Evolutionary conservation across 1,140 invertebrate species (phyloP).

Genomic region (Sycophaga agraensis): DNA sequence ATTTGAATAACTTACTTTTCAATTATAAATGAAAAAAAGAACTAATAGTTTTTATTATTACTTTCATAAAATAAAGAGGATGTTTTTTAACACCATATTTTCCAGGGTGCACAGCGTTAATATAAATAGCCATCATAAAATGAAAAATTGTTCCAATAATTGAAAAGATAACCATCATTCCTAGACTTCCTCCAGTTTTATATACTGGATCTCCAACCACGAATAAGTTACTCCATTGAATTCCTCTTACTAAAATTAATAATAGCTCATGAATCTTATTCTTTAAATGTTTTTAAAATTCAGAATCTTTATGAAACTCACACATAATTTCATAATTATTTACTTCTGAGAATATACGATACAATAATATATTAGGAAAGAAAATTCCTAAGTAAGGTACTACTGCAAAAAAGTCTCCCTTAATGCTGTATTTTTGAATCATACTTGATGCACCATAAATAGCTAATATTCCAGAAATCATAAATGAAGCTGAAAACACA

Average conservation of each 20-base stretch:
- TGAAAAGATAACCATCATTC: constrained; percentile 55
- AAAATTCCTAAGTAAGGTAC: constrained; percentile 39
- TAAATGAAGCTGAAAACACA: constrained; percentile 36
- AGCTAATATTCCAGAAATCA: constrained; percentile 34
- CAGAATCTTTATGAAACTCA: constrained; percentile 24
- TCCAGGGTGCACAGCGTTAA: constrained; percentile 59
- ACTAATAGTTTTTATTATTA: constrained; percentile 37
- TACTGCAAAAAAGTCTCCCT: constrained; percentile 31
- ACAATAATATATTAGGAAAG: constrained; percentile 40
- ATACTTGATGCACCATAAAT: constrained; percentile 37
- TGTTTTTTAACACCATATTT: constrained; percentile 58
- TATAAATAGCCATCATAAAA: constrained; percentile 57
- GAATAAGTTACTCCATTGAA: constrained; percentile 63
- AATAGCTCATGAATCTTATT: background rate
- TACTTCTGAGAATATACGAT: constrained; percentile 38
- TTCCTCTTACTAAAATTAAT: constrained; percentile 56
- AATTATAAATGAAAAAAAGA: no score
- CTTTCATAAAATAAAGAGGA: constrained; percentile 60
- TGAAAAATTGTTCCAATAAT: constrained; percentile 56
- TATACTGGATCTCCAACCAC: constrained; percentile 57
- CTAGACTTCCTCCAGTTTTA: constrained; percentile 55
- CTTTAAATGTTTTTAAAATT: background rate
- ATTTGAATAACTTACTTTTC: no score
- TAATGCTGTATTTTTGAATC: constrained; percentile 37
- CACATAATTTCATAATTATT: constrained; percentile 40